phyloP scores from a whole-genome alignment of 2,113 vertebrate genomes.

The Bos taurus region ARS-UCD2.0 NC_037329.1:58653001-58653500 shows the following conservation, averaged over 20 bases:
- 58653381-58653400: neutral
- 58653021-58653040: fast-evolving
- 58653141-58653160: neutral
- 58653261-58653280: neutral
- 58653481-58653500: neutral
- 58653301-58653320: neutral
- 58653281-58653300: neutral
- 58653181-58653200: neutral
- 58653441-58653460: neutral
- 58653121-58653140: neutral
- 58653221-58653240: neutral
- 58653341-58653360: neutral
- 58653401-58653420: neutral
- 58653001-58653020: neutral
- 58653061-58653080: neutral
- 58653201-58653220: neutral
- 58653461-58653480: neutral
- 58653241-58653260: neutral
- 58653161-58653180: neutral
- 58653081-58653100: neutral
- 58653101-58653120: neutral
- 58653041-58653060: neutral
- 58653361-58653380: neutral
- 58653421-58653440: neutral
- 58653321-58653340: neutral